phyloP scores from a whole-genome alignment of 2,888 invertebrate species.

The Acanthosepion pharaonis region DNA sequence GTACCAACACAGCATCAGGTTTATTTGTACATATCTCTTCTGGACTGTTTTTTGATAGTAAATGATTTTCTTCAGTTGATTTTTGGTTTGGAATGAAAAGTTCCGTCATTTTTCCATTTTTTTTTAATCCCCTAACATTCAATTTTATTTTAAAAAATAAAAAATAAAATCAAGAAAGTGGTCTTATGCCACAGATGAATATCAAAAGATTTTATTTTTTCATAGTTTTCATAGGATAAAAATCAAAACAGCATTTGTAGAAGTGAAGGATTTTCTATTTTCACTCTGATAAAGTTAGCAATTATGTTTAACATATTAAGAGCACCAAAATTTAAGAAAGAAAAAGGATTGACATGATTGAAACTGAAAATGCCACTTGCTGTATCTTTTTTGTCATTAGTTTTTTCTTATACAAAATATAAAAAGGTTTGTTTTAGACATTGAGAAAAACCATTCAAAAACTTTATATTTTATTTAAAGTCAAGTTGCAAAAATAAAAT shows the following conservation, averaged over 20 bases:
- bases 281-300: neutral
- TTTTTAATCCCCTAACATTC: neutral
- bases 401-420: neutral
- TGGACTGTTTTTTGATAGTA: neutral
- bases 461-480: neutral
- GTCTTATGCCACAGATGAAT: neutral
- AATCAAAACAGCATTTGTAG: neutral
- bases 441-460: neutral
- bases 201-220: neutral
- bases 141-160: neutral
- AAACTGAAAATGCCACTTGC: neutral
- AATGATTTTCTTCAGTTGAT: neutral
- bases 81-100: neutral
- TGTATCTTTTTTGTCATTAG: neutral
- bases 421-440: neutral
- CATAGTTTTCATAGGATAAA: neutral
- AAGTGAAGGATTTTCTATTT: neutral
- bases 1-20: too few relatives aligned
- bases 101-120: neutral
- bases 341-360: too few relatives aligned
- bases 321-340: neutral
- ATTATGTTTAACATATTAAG: neutral
- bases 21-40: too few relatives aligned
- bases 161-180: neutral
- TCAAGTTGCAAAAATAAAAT: neutral